A percentile compares a stretch with the other conserved stretches of the same genome.
phyloP scores from a whole-genome alignment of 2,888 invertebrate genomes.

The Andricus quercusramuli region DNA sequence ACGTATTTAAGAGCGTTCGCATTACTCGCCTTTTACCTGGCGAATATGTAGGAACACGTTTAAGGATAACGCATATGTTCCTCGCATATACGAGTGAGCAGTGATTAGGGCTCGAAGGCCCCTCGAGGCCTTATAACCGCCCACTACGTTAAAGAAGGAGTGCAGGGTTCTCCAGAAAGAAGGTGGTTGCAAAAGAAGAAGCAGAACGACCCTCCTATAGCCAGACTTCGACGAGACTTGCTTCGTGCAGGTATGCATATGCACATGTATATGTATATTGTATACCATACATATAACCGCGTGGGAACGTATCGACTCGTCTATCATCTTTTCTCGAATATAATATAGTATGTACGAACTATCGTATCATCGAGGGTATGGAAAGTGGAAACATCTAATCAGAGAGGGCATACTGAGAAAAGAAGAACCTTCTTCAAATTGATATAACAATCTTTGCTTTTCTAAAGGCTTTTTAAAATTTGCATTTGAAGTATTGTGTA shows the following conservation, averaged over 20 bases:
- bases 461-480: not conserved
- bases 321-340: conserved; percentile 68
- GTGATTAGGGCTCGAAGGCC: conserved; percentile 74
- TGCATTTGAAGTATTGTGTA: too few relatives aligned
- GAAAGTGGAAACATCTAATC: conserved; percentile 17
- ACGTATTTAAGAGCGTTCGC: conserved; percentile 61
- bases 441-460: conserved; percentile 16
- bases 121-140: conserved; percentile 70
- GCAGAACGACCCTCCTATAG: conserved; percentile 48
- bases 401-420: not conserved
- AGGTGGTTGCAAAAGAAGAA: conserved; percentile 54
- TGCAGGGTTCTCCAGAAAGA: conserved; percentile 46
- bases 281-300: conserved; percentile 56
- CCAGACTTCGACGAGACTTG: conserved; percentile 49
- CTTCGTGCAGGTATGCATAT: conserved; percentile 42
- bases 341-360: conserved; percentile 35
- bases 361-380: not conserved
- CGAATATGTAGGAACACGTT: conserved; percentile 51
- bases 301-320: conserved; percentile 77
- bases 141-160: conserved; percentile 67
- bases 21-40: conserved; percentile 63
- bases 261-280: not conserved
- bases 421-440: not conserved
- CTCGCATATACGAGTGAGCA: conserved; percentile 59
- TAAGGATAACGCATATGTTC: conserved; percentile 60